These are phyloP conservation scores for Dipodomys spectabilis DNA, from an alignment of 2,113 vertebrate species.

Conservation along the genomic window DNA sequence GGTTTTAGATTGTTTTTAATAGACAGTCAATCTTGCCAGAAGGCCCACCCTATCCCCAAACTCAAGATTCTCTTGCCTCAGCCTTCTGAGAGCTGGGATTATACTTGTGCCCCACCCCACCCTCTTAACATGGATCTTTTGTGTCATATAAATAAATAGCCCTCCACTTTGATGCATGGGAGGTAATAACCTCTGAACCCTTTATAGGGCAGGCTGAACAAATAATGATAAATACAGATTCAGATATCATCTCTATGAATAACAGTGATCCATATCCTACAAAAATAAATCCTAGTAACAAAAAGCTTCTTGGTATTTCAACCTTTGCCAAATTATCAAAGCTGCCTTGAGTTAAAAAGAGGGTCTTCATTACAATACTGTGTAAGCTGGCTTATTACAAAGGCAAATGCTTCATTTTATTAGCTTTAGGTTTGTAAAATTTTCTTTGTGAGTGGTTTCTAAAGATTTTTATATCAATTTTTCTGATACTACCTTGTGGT, in stretches of 20 bases:
- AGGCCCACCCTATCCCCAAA: background rate
- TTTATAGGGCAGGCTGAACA: background rate
- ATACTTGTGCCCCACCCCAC: background rate
- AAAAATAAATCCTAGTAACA: conserved; percentile 62
- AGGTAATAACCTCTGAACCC: background rate
- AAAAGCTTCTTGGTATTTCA: background rate
- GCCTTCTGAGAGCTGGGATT: background rate
- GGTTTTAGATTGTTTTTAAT: too few relatives aligned
- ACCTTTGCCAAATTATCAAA: conserved; percentile 9
- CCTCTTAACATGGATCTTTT: background rate
- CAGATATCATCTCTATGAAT: background rate
- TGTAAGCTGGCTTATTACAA: background rate
- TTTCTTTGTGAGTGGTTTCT: conserved; percentile 45
- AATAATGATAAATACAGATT: background rate
- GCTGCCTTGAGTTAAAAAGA: background rate
- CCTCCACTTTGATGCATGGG: background rate
- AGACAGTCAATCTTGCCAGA: background rate
- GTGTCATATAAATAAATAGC: background rate
- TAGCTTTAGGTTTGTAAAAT: background rate
- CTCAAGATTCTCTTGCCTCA: background rate
- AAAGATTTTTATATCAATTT: conserved; percentile 50
- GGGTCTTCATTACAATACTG: background rate
- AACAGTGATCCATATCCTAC: conserved; percentile 25
- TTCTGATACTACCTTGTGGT: conserved; percentile 67
- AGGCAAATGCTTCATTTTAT: background rate